Base-by-base conservation (phyloP, 2,797 vertebrate genomes). In the Heterohyrax brucei region DNA sequence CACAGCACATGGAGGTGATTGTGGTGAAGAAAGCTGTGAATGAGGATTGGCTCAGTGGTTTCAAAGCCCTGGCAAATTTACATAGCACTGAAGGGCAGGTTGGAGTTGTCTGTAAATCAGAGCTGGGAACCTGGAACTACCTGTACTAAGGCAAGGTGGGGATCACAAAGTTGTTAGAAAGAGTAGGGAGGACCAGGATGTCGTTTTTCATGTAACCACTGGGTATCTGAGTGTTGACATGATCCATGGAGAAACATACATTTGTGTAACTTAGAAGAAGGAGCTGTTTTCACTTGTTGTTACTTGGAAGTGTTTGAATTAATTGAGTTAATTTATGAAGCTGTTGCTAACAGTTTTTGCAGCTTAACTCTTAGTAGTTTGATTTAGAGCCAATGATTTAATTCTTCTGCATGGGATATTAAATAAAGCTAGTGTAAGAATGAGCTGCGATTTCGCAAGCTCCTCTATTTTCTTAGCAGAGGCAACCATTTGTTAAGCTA, bases 401-500 rank as follows among this genome's bases (percentile, higher is more conserved):
- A 70, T 72, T 93, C 18, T 89, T 44, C 87, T 91, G 33, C 3
- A 2, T 18, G 50, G 72, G 3, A 94, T 90, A 94, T 93, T 86
- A 33, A 93, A 95, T 96, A 92, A 94, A 93, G 62, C 9, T 46
- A 78, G 46, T 44, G 24, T 33, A 91, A 19, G 33, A 93, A 66
- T 93, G 22, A 82, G 70, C 8, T 79, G 24, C 79, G 76, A 64
- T 93, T 96, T 94, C 39, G 90, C 44, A 92, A 85, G 21, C 21
- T 66, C 81, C 46, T 75, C 73, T 89, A 30, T 94, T 95, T 96
- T 96, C 92, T 94, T 86, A 93, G 59, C 39, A 16, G 19, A 96
- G 78, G 76, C 24, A 61, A 82, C 90, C 22, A 87, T 95, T 95
- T 90, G 81, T 96, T 97, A 97, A 81, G 18, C 73, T 85, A 97